Evolutionary conservation across 2,888 invertebrate species (phyloP), one percentile per base, ranked within the genome.

Genomic region (Cyclophora punctaria): DNA sequence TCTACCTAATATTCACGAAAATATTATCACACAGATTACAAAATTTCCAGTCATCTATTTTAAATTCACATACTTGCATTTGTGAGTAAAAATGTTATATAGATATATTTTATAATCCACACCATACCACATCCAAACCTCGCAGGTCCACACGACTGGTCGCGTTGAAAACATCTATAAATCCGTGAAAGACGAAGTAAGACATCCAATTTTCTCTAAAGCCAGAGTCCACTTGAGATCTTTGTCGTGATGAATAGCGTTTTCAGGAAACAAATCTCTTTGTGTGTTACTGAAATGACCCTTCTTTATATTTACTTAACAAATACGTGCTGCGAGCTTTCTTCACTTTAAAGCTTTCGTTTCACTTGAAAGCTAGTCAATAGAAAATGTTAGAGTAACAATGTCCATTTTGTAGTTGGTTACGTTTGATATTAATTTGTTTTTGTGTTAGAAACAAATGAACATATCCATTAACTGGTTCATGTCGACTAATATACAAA

Each of bases 181-280:
- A 82, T 80, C 80, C 73, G 62, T 62, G 66, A 70, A 71, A 71
- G 79, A 73, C 74, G 67, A 64, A 78, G 73, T 75, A 76, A 80
- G 83, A 80, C 80, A 82, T 83, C 82, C 83, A 85, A 83, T 84
- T 85, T 85, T 83, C 82, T 83, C 73, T 80, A 80, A 83, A 80
- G 81, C 82, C 72, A 71, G 73, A 81, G 78, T 82, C 82, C 82
- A 82, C 76, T 77, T 67, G 66, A 80, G 77, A 80, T 81, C 81
- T 75, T 76, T 76, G 78, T 77, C 73, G 73, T 81, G 83, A 83
- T 83, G 83, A 83, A 84, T 80, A 79, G 76, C 77, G 76, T 65
- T 71, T 69, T 72, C 72, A 61, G 69, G 69, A 79, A 78, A 81
- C 80, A 81, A 81, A 82, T 82, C 73, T 79, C 75, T 74, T 78